Base-by-base conservation (phyloP, 1,140 invertebrate genomes). In the Riptortus pedestris region DNA sequence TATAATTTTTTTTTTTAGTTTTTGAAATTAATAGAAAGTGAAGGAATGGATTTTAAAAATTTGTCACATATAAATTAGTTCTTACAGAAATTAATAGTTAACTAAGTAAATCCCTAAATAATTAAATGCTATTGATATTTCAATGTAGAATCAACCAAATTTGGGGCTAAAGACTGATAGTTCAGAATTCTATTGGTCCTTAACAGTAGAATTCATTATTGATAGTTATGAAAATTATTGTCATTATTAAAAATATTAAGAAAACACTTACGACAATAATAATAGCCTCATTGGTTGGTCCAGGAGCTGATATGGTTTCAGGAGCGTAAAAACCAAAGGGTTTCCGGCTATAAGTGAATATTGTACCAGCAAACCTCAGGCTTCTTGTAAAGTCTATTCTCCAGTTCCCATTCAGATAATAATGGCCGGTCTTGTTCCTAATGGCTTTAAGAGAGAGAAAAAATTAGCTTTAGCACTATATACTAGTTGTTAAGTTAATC, bases 381-480 rank as follows among this genome's bases (percentile, higher is more conserved):
- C 85, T 84, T 58, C 85, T 79, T 0, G 91, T 90, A 73, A 89
- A 91, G 74, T 93, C 90, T 71, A 97, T 95, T 70, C 85, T 82
- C 84, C 90, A 96, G 72, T 96, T 89, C 4, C 93, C 93, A 74
- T 97, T 97, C 18, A 97, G 77, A 73, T 93, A 95, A 72, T 91
- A 98, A 68, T 87, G 79, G 14, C 87, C 90, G 52, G 82, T 78
- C 43, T 81, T 80, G 72, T 93, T 93, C 69, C 93, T 80, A 48
- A 96, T 79, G 18, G 93, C 91, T 90, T 71, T 57, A 72, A 72
- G 66, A n/a, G 38, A 52, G 61, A 24, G 29, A 58, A 57, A 31
- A 51, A 33, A n/a, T 20, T 20, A 67, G 20, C 33, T 18, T 31
- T 38, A 45, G 62, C 60, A 48, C 64, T 59, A n/a, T n/a, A n/a